A percentile compares a stretch with the other conserved stretches of the same genome.
Evolutionary conservation across 2,797 vertebrate genomes (phyloP).

Genomic region (Cuculus canorus): DNA sequence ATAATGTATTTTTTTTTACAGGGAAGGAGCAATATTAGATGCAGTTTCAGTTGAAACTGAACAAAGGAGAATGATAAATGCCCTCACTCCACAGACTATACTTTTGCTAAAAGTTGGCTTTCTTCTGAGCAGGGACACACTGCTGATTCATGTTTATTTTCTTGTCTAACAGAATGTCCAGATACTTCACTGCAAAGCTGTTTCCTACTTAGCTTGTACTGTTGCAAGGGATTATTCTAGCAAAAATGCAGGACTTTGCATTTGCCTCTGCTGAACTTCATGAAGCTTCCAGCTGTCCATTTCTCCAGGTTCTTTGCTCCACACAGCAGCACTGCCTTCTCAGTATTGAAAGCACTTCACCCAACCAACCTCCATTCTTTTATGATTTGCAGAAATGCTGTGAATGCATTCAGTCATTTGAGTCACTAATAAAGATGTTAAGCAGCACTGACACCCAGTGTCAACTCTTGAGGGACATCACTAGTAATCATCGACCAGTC

Average conservation of each 20-base stretch:
- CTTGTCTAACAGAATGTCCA: neutral
- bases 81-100: neutral
- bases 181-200: neutral
- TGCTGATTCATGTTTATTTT: neutral
- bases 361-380: neutral
- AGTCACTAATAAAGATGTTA: neutral
- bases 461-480: neutral
- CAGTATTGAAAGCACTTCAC: neutral
- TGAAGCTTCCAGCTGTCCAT: neutral
- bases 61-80: neutral
- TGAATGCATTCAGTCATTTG: neutral
- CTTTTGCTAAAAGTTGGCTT: neutral
- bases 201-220: neutral
- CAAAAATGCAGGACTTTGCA: neutral
- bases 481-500: neutral
- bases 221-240: neutral
- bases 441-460: neutral
- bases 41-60: neutral
- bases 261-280: neutral
- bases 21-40: neutral
- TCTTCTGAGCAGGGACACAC: neutral
- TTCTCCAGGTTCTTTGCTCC: neutral
- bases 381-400: neutral
- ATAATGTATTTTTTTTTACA: neutral
- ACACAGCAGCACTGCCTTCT: neutral